These are phyloP conservation scores for Oostethus manadensis DNA, from an alignment of 2,113 vertebrate species.

Conservation along the genomic window DNA sequence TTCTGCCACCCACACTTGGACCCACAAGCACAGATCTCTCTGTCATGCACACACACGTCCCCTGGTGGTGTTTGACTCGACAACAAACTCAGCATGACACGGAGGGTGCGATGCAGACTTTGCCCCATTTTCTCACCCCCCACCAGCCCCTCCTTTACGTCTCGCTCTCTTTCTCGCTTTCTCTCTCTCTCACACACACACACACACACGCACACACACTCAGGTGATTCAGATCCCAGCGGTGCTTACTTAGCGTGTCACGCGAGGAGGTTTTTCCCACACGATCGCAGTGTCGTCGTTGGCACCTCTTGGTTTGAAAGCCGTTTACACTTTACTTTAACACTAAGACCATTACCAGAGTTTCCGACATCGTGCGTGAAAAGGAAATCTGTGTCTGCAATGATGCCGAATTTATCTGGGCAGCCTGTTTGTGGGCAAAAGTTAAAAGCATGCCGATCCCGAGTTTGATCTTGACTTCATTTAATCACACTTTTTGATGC, in stretches of 20 bases:
- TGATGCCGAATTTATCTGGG: too few relatives aligned
- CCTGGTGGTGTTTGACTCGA: constrained; percentile 37
- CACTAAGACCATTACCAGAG: too few relatives aligned
- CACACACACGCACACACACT: constrained; percentile 11
- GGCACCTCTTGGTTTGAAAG: not conserved
- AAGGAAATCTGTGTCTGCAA: too few relatives aligned
- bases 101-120: constrained; percentile 10
- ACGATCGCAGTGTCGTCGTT: not conserved
- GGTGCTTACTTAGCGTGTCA: constrained; percentile 29
- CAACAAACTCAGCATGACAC: constrained; percentile 39
- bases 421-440: too few relatives aligned
- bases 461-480: too few relatives aligned
- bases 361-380: too few relatives aligned
- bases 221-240: constrained; percentile 41
- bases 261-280: constrained; percentile 7
- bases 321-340: not conserved
- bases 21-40: constrained; percentile 18
- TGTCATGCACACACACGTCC: constrained; percentile 4
- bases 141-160: not conserved
- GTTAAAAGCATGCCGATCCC: too few relatives aligned
- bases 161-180: not conserved
- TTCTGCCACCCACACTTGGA: constrained; percentile 38
- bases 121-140: constrained; percentile 13
- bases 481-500: too few relatives aligned
- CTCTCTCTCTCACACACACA: not conserved